Evolutionary conservation across 2,888 invertebrate species (phyloP).

Genomic region (Eristalinus aeneus): DNA sequence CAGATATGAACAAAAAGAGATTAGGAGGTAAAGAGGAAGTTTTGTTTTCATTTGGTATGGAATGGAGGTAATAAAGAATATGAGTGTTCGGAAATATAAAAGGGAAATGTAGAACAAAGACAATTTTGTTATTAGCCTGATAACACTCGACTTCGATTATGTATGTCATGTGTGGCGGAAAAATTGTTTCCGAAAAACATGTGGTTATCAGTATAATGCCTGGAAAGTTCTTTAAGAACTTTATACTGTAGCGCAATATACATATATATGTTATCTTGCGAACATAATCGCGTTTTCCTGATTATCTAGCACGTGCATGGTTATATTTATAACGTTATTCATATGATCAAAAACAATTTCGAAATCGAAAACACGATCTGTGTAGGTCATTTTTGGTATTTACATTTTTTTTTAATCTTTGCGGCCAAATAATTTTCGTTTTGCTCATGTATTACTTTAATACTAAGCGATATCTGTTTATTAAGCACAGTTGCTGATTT

Average conservation of each 20-base stretch:
- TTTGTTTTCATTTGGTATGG: constrained; percentile 4
- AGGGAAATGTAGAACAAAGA: too few species aligned
- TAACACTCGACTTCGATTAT: too few species aligned
- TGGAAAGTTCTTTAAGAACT: too few species aligned
- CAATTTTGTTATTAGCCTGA: too few species aligned
- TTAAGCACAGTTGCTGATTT: constrained; percentile 1
- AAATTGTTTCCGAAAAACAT: too few species aligned
- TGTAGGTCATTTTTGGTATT: too few species aligned
- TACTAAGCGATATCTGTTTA: neutral
- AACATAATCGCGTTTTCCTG: constrained; percentile 31
- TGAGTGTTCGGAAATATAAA: too few species aligned
- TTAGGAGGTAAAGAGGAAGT: constrained; percentile 9
- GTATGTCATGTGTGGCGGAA: too few species aligned
- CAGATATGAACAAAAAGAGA: constrained; percentile 7
- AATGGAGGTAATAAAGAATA: too few species aligned
- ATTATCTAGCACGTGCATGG: constrained; percentile 9
- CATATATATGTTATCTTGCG: constrained; percentile 23
- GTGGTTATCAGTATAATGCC: too few species aligned
- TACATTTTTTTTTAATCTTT: too few species aligned
- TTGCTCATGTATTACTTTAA: neutral
- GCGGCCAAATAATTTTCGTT: constrained; percentile 8
- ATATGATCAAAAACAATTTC: constrained; percentile 6
- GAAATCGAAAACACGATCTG: constrained; percentile 9
- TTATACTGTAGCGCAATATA: constrained; percentile 1
- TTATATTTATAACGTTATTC: neutral